These are phyloP conservation scores for Brachionus plicatilis DNA, from an alignment of 1,140 invertebrate genomes.

Conservation along the genomic window DNA sequence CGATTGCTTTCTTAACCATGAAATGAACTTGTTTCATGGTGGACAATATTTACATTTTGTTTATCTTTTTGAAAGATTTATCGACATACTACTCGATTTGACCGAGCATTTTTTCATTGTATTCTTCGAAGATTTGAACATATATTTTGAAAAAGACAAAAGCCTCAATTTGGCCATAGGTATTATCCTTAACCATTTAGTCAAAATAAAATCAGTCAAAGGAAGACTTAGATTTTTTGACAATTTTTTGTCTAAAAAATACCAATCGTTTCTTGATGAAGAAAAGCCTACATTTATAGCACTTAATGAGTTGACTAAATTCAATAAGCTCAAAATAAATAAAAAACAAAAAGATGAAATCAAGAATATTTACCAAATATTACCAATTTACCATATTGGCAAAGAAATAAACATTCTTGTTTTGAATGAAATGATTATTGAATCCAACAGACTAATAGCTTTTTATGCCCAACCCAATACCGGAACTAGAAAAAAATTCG, in stretches of 20 bases:
- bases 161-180: not conserved
- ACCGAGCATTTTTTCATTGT: conserved; percentile 7
- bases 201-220: not conserved
- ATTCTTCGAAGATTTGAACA: not conserved
- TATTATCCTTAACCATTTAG: not conserved
- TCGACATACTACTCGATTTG: not conserved
- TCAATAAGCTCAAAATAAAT: not conserved
- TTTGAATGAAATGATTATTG: not conserved
- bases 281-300: not conserved
- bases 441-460: not conserved
- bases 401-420: not conserved
- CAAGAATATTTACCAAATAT: not conserved
- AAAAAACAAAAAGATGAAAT: not conserved
- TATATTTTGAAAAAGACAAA: not conserved
- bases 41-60: not conserved
- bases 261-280: not conserved
- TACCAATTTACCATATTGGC: not conserved
- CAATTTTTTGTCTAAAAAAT: not conserved
- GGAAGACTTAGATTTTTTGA: not conserved
- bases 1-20: not conserved
- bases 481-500: not conserved
- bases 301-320: not conserved
- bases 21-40: not conserved
- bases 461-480: not conserved
- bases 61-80: conserved; percentile 20